Evolutionary conservation across 2,113 vertebrate species (phyloP).

Genomic region (Phaethon lepturus): DNA sequence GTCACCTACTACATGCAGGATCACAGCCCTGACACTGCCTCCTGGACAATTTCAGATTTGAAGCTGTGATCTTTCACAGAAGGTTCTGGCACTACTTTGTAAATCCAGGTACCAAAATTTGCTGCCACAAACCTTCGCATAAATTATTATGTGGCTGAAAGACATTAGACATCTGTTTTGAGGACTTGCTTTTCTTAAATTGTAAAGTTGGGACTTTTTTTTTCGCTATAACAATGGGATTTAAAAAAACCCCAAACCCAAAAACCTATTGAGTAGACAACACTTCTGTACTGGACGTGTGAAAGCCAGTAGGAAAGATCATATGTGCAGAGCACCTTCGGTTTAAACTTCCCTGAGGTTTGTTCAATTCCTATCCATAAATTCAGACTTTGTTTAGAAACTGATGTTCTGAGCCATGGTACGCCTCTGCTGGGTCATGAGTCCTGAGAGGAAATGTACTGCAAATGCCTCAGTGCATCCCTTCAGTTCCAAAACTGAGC

Average conservation of each 20-base stretch:
- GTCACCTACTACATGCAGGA: neutral
- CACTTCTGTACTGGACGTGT: neutral
- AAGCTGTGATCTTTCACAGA: neutral
- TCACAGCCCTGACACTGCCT: neutral
- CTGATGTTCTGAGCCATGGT: neutral
- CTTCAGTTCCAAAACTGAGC: neutral
- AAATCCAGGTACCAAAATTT: neutral
- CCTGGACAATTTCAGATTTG: neutral
- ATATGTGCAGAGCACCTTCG: neutral
- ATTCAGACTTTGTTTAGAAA: neutral
- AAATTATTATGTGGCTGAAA: neutral
- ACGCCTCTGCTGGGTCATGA: neutral
- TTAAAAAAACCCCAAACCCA: neutral
- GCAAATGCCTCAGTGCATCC: neutral
- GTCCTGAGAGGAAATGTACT: neutral
- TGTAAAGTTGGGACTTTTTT: neutral
- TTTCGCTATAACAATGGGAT: neutral
- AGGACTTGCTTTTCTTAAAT: neutral
- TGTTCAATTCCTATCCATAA: neutral
- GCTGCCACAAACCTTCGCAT: neutral
- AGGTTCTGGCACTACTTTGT: neutral
- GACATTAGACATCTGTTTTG: neutral
- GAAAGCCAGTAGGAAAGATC: neutral
- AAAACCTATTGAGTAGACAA: neutral
- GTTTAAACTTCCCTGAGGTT: neutral